A percentile compares a stretch with the other conserved stretches of the same genome.
phyloP scores from a whole-genome alignment of 1,140 invertebrate genomes.

The Cyclargus thomasi region DNA sequence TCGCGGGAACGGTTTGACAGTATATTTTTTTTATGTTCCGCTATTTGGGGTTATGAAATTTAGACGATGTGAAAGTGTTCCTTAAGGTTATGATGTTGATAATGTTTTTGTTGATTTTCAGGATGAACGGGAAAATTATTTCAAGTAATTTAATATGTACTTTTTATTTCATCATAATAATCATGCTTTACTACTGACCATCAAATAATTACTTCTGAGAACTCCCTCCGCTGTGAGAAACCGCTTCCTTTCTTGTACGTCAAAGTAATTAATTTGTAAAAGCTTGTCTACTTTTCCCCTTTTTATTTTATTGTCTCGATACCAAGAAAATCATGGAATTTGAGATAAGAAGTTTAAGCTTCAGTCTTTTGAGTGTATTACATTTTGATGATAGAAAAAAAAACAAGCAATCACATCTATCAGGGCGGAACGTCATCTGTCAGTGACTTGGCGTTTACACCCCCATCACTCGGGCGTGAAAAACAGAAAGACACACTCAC shows the following conservation, averaged over 20 bases:
- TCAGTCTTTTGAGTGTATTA: constrained; percentile 15
- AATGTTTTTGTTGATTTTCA: neutral
- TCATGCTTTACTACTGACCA: no score
- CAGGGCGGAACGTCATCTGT: constrained; percentile 38
- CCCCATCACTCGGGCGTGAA: constrained; percentile 33
- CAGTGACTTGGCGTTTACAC: constrained; percentile 36
- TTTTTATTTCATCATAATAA: no score
- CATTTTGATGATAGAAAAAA: constrained; percentile 20
- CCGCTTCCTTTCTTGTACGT: neutral
- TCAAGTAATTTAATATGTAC: neutral
- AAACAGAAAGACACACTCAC: constrained; percentile 28
- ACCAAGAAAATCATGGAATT: neutral
- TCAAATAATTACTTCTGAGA: no score
- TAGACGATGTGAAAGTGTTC: neutral
- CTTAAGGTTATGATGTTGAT: neutral
- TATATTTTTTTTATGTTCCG: constrained; percentile 17
- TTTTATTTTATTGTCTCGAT: neutral
- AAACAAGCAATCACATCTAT: constrained; percentile 50
- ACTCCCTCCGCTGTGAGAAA: no score
- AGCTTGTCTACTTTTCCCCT: neutral
- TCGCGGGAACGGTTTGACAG: constrained; percentile 25
- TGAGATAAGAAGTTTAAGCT: neutral
- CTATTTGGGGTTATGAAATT: neutral
- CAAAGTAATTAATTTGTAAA: neutral
- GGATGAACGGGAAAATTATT: neutral